phyloP scores from a whole-genome alignment of 2,797 vertebrate genomes.

The Spea hammondii region DNA sequence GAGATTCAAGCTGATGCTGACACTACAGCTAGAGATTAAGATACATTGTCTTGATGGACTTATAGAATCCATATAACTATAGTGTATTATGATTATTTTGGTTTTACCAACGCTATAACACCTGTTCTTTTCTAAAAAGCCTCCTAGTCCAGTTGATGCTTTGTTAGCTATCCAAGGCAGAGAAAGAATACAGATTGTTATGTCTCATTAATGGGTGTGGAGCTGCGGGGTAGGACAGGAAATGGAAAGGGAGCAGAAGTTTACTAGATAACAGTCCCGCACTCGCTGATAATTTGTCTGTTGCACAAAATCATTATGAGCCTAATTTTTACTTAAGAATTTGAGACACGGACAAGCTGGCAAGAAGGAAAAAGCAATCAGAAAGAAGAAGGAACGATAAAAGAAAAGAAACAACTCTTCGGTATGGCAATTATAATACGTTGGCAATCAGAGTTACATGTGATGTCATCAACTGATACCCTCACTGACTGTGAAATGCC shows the following conservation, averaged over 20 bases:
- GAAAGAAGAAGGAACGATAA: neutral
- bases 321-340: slow-evolving; percentile 8
- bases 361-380: no score
- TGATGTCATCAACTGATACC: no score
- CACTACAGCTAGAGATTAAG: neutral
- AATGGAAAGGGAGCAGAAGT: slow-evolving; percentile 30
- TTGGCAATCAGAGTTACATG: no score
- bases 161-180: slow-evolving; percentile 30
- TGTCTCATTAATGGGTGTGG: slow-evolving; percentile 45
- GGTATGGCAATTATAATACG: no score
- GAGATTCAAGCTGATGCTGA: slow-evolving; percentile 12
- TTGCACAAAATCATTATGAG: slow-evolving; percentile 26
- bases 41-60: neutral
- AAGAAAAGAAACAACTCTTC: no score
- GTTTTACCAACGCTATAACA: neutral
- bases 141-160: slow-evolving; percentile 10
- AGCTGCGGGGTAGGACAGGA: slow-evolving; percentile 34
- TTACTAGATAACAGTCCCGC: slow-evolving; percentile 39
- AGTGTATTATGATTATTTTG: neutral
- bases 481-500: no score
- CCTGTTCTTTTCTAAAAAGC: slow-evolving; percentile 29
- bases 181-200: slow-evolving; percentile 34
- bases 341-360: neutral
- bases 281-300: slow-evolving; percentile 26
- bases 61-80: neutral